Conservation (phyloP, 2,113 vertebrate species). For the Odocoileus virginianus region DNA sequence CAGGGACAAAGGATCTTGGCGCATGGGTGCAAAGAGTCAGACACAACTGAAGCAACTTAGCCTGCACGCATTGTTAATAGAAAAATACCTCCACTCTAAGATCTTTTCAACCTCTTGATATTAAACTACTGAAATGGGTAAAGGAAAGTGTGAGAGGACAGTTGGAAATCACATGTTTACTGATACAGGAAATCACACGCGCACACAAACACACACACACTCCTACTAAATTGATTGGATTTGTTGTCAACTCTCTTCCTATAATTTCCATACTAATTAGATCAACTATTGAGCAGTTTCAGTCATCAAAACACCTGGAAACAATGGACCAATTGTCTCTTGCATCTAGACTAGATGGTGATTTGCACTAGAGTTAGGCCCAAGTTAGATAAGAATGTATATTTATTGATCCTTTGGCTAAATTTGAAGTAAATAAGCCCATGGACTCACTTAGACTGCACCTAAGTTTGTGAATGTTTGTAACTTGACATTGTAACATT, state of each 20-base stretch:
- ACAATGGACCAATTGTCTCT: neutral
- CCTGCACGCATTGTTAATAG: neutral
- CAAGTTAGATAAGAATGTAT: neutral
- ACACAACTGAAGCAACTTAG: neutral
- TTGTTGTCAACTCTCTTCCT: neutral
- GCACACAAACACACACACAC: neutral
- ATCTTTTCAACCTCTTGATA: neutral
- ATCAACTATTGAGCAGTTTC: neutral
- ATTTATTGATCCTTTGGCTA: neutral
- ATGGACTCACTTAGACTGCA: neutral
- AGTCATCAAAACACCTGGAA: neutral
- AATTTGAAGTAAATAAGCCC: neutral
- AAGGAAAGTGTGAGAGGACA: neutral
- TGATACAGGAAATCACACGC: neutral
- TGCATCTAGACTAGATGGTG: neutral
- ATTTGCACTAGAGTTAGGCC: neutral
- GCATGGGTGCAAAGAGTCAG: rapidly evolving
- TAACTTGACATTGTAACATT: neutral
- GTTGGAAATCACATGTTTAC: neutral
- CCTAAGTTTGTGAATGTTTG: neutral
- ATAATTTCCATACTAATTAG: neutral
- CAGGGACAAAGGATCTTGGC: neutral
- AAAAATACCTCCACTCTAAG: neutral
- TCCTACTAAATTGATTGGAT: neutral
- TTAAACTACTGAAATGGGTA: neutral